Percentiles rank a stretch among this genome's conserved stretches.
Evolutionary conservation across 2,888 invertebrate species (phyloP).

Genomic region (Antheraea yamamai): DNA sequence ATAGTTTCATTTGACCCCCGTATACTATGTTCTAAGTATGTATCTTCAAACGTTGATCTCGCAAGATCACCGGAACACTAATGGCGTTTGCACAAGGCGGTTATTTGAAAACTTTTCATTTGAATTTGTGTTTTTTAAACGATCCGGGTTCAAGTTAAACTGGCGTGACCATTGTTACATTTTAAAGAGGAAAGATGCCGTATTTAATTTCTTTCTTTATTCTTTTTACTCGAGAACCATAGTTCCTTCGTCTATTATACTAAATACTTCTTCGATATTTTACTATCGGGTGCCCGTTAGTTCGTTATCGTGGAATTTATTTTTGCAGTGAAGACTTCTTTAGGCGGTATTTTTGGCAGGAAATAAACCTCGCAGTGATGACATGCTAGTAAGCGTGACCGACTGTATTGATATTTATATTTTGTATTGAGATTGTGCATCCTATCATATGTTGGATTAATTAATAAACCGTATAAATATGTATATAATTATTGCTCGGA

Average conservation of each 20-base stretch:
- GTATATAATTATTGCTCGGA: no score
- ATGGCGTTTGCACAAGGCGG: slow-evolving; percentile 49
- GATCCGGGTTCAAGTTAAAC: slow-evolving; percentile 31
- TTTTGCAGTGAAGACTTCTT: no score
- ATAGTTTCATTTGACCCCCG: background rate
- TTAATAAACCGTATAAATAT: no score
- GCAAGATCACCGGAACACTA: slow-evolving; percentile 50
- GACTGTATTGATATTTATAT: no score
- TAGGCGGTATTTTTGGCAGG: no score
- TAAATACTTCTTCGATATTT: background rate
- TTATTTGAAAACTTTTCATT: slow-evolving; percentile 54
- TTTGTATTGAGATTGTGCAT: no score
- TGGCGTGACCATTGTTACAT: slow-evolving; percentile 30
- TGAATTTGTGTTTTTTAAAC: slow-evolving; percentile 48
- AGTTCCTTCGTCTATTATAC: background rate
- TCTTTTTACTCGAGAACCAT: background rate
- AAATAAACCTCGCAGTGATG: no score
- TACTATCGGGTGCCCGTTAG: background rate
- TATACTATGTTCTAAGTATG: slow-evolving; percentile 26
- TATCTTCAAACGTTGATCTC: slow-evolving; percentile 44
- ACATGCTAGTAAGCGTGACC: no score
- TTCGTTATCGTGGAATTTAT: no score
- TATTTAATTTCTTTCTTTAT: slow-evolving; percentile 7
- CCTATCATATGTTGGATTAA: no score
- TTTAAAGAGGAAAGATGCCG: slow-evolving; percentile 26